Evolutionary conservation across 1,140 invertebrate genomes (phyloP), one percentile per base, ranked within the genome.

Genomic region (Papilio dardanus): DNA sequence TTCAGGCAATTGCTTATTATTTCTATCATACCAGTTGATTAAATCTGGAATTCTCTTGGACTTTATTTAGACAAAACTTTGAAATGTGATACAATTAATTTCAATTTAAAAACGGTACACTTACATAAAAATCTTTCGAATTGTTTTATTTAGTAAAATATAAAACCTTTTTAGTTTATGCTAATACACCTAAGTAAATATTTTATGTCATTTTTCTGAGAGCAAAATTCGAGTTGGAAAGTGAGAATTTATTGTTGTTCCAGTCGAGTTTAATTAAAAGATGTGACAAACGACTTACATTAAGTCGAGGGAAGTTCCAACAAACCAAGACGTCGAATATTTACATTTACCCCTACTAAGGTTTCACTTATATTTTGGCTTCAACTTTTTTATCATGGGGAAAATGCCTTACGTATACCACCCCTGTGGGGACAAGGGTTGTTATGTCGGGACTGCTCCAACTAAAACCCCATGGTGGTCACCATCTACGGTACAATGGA

Each of bases 161-260:
- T 5, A 28, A 62, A 28, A 62, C 3, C 12, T 62, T 28, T 62
- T 62, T 7, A 62, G 10, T 62, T 62, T 12, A 54, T 54, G 54
- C 54, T 58, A 58, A 58, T 58, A 24, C 24, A 16, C 54, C 10
- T 62, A 62, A 62, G 24, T 62, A 62, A 62, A 62, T 62, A 62
- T 62, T 62, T 30, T 14, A 62, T 62, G 21, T 62, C 2, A 62
- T 62, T 62, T 62, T 62, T 62, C 24, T 28, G 21, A 28, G 54
- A 62, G 54, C 12, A 62, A 28, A 62, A 62, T 28, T 62, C 54
- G 24, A 62, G 54, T 62, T 24, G 12, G 54, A 30, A 62, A 28
- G 54, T 62, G 54, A 62, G 30, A 62, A 62, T 62, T 62, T 62
- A 62, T 62, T 62, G 54, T 62, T 62, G 24, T 62, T 62, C 54